These are phyloP conservation scores for Temnothorax nylanderi DNA, from an alignment of 1,140 invertebrate genomes.

Conservation along the genomic window DNA sequence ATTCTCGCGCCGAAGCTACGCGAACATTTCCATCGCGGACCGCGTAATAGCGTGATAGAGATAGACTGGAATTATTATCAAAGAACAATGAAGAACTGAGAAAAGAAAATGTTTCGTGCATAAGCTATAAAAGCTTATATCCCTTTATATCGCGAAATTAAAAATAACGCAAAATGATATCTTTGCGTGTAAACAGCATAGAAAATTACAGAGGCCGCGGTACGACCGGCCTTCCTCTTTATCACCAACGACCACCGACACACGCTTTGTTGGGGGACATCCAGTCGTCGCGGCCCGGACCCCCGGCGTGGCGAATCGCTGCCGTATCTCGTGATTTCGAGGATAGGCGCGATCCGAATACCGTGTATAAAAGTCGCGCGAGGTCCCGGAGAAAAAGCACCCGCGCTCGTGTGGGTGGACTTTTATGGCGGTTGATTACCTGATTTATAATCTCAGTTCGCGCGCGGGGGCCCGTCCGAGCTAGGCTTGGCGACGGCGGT, in stretches of 20 bases:
- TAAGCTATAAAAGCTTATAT: background rate
- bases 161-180: slow-evolving; percentile 5
- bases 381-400: slow-evolving; percentile 52
- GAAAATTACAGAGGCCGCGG: slow-evolving; percentile 19
- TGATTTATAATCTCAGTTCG: slow-evolving; percentile 75
- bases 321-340: slow-evolving; percentile 56
- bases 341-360: slow-evolving; percentile 43
- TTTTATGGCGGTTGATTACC: slow-evolving; percentile 76
- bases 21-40: slow-evolving; percentile 29
- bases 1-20: slow-evolving; percentile 41
- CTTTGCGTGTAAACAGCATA: slow-evolving; percentile 49
- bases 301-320: slow-evolving; percentile 63
- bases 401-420: slow-evolving; percentile 69
- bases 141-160: background rate
- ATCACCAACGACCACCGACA: slow-evolving; percentile 26
- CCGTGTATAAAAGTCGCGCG: slow-evolving; percentile 51
- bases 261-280: slow-evolving; percentile 64
- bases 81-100: background rate
- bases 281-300: background rate
- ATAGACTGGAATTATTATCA: background rate
- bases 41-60: slow-evolving; percentile 18
- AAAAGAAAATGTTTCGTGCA: background rate
- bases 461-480: background rate
- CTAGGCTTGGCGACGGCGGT: background rate
- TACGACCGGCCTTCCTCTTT: slow-evolving; percentile 65